Evolutionary conservation across 2,797 vertebrate genomes (phyloP).

Genomic region (Darevskia nairensis): DNA sequence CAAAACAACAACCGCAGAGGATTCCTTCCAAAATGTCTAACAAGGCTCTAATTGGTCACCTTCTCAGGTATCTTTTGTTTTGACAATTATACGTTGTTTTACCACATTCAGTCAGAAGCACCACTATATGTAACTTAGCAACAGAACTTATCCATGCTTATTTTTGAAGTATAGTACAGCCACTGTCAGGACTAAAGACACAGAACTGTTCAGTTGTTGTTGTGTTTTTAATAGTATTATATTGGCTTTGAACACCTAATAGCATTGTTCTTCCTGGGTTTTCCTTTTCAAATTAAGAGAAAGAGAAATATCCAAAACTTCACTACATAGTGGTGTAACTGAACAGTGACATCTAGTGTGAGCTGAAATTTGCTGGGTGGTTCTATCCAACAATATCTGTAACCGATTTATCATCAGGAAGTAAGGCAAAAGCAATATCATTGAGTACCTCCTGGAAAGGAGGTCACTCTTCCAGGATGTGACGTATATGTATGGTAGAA

Average conservation of each 20-base stretch:
- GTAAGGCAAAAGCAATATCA: background rate
- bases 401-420: background rate
- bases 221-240: background rate
- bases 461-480: background rate
- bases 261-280: background rate
- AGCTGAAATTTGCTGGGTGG: background rate
- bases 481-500: background rate
- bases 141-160: background rate
- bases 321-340: constrained; percentile 8
- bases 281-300: constrained; percentile 3
- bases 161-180: background rate
- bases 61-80: constrained; percentile 13
- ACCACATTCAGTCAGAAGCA: constrained; percentile 17
- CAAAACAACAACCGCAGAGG: accelerated
- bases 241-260: background rate
- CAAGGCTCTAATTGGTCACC: background rate
- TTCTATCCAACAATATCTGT: background rate
- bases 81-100: constrained; percentile 31
- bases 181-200: background rate
- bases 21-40: background rate
- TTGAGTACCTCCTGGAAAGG: background rate
- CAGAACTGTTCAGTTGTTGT: background rate
- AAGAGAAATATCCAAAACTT: background rate
- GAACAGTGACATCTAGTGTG: background rate
- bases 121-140: constrained; percentile 8